Conservation (phyloP, 92 coral and sea anemone genomes). For the Zoanthus solanderi region DNA sequence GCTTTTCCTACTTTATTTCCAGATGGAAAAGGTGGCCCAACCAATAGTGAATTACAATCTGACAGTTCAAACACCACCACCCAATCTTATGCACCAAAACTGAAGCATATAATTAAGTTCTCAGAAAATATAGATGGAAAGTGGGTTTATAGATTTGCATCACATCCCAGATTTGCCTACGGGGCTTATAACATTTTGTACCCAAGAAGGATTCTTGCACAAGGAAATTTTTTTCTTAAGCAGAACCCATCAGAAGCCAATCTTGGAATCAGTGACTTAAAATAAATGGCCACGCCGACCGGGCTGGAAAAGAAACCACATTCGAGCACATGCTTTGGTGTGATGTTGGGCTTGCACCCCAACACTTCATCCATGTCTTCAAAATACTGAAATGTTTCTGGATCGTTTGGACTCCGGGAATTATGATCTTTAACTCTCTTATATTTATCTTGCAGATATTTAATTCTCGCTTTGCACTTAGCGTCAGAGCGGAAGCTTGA, state of each 20-base stretch:
- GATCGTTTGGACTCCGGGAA: too few species aligned
- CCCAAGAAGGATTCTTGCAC: slow-evolving; percentile 46
- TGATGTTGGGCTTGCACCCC: too few species aligned
- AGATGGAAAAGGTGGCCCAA: slow-evolving; percentile 58
- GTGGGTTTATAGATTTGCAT: slow-evolving; percentile 58
- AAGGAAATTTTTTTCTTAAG: slow-evolving; percentile 16
- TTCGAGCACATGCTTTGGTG: too few species aligned
- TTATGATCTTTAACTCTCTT: too few species aligned
- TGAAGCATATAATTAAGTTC: slow-evolving; percentile 62
- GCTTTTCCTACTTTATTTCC: slow-evolving; percentile 64
- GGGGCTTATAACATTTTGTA: slow-evolving; percentile 66
- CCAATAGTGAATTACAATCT: slow-evolving; percentile 38
- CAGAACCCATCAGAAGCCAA: slow-evolving; percentile 40
- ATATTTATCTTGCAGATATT: too few species aligned
- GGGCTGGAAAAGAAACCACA: too few species aligned
- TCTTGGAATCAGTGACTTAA: slow-evolving; percentile 16
- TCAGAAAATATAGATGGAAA: slow-evolving; percentile 57
- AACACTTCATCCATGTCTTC: too few species aligned
- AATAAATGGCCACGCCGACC: too few species aligned
- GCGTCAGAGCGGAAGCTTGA: too few species aligned
- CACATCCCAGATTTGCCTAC: slow-evolving; percentile 60
- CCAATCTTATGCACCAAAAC: slow-evolving; percentile 46
- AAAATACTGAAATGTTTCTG: too few species aligned
- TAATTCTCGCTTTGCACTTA: too few species aligned
- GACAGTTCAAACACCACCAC: slow-evolving; percentile 33